A percentile compares a stretch with the other conserved stretches of the same genome.
These are phyloP conservation scores for Panthera tigris DNA, from an alignment of 2,113 vertebrate species.

Conservation along the genomic window DNA sequence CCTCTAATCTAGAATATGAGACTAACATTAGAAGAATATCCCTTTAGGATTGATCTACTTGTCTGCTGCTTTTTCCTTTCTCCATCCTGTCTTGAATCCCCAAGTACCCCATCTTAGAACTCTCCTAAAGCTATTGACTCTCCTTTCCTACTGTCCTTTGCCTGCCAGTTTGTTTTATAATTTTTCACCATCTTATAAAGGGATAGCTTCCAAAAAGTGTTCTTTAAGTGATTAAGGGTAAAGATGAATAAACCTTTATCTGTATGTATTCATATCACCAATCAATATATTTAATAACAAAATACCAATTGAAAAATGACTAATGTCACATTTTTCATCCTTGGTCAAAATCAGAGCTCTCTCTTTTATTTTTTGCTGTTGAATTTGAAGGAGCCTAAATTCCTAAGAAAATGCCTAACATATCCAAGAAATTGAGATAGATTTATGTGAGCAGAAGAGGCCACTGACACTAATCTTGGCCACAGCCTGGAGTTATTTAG, in stretches of 20 bases:
- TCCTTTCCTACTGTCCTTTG: neutral
- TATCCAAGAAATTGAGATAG: neutral
- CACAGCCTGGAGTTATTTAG: neutral
- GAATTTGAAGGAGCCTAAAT: neutral
- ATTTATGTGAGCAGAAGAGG: neutral
- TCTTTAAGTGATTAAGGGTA: neutral
- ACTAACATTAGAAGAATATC: fast-evolving
- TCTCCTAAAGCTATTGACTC: neutral
- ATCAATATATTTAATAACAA: neutral
- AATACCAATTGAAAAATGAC: neutral
- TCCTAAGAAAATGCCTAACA: neutral
- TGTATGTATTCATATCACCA: neutral
- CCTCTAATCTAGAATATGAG: neutral
- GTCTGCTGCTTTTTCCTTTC: neutral
- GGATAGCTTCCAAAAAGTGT: neutral
- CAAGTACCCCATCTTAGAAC: neutral
- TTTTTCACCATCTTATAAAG: neutral
- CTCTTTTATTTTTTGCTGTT: neutral
- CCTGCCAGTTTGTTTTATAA: neutral
- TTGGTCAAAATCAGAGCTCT: neutral
- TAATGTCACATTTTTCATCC: neutral
- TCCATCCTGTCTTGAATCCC: neutral
- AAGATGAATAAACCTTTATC: neutral
- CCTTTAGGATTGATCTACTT: neutral
- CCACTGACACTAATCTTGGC: neutral